phyloP scores from a whole-genome alignment of 2,797 vertebrate genomes.

The Acipenser oxyrinchus region DNA sequence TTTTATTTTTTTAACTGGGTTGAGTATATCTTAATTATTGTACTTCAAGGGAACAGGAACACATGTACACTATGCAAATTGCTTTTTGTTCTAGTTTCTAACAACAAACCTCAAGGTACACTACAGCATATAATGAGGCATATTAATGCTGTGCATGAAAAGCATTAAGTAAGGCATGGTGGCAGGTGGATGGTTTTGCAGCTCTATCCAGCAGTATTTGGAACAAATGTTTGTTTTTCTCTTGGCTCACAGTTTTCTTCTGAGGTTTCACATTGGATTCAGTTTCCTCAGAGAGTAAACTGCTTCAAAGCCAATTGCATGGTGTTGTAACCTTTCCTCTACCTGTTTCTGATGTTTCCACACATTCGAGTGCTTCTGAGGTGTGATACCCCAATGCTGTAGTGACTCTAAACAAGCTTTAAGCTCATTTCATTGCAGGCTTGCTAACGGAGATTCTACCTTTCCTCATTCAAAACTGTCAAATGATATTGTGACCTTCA shows the following conservation, averaged over 20 bases:
- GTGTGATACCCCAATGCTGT: too few species aligned
- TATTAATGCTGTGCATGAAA: constrained; percentile 31
- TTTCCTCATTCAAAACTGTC: too few species aligned
- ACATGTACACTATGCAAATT: constrained; percentile 41
- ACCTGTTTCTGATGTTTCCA: too few species aligned
- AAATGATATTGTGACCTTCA: too few species aligned
- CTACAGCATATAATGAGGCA: constrained; percentile 36
- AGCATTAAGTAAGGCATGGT: constrained; percentile 3
- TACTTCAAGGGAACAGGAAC: constrained; percentile 32
- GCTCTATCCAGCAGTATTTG: constrained; percentile 7
- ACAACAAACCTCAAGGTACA: constrained; percentile 46
- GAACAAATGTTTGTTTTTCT: constrained; percentile 6
- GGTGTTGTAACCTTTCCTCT: too few species aligned
- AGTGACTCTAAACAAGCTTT: too few species aligned
- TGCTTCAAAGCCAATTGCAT: too few species aligned
- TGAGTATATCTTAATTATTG: constrained; percentile 36
- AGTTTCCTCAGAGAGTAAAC: neutral
- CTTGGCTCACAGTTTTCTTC: neutral
- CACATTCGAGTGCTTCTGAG: too few species aligned
- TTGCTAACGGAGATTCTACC: too few species aligned
- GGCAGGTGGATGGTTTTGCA: constrained; percentile 4
- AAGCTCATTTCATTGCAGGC: too few species aligned
- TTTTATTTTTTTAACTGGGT: constrained; percentile 29
- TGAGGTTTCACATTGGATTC: neutral
- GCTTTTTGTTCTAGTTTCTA: constrained; percentile 34